A percentile compares a stretch with the other conserved stretches of the same genome.
phyloP scores from a whole-genome alignment of 1,140 invertebrate genomes.

The Formica exsecta region DNA sequence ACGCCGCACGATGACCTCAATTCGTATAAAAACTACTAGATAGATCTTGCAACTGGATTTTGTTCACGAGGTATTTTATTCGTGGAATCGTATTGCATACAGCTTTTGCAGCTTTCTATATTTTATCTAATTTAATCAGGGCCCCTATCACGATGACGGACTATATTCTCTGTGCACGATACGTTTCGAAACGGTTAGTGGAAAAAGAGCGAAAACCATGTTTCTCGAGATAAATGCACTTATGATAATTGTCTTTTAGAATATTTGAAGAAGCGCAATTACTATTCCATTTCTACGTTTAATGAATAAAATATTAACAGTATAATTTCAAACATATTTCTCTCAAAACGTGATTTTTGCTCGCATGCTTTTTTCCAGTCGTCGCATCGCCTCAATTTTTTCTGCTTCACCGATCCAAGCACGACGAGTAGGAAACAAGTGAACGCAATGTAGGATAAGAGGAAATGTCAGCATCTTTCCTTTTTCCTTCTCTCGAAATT shows the following conservation, averaged over 20 bases:
- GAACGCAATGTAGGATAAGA: slow-evolving; percentile 65
- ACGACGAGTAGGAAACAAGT: slow-evolving; percentile 38
- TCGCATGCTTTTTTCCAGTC: not conserved
- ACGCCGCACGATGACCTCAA: not conserved
- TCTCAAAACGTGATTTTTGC: not conserved
- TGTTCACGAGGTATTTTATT: not conserved
- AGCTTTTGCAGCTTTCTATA: not conserved
- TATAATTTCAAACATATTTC: not conserved
- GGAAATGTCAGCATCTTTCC: slow-evolving; percentile 40
- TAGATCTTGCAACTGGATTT: slow-evolving; percentile 18
- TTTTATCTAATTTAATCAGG: slow-evolving; percentile 11
- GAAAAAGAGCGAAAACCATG: not conserved
- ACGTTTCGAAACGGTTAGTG: not conserved
- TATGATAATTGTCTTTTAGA: not conserved
- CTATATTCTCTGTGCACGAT: not conserved
- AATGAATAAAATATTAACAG: slow-evolving; percentile 17
- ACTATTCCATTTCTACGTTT: not conserved
- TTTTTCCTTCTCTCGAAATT: slow-evolving; percentile 27
- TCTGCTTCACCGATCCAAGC: slow-evolving; percentile 66
- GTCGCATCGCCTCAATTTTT: slow-evolving; percentile 59
- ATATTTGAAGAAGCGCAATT: slow-evolving; percentile 9
- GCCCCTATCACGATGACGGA: not conserved
- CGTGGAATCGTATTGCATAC: not conserved
- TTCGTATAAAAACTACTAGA: slow-evolving; percentile 26
- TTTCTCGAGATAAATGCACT: not conserved